Conservation (phyloP, 2,888 invertebrate genomes). For the Drosophila mettleri region DNA sequence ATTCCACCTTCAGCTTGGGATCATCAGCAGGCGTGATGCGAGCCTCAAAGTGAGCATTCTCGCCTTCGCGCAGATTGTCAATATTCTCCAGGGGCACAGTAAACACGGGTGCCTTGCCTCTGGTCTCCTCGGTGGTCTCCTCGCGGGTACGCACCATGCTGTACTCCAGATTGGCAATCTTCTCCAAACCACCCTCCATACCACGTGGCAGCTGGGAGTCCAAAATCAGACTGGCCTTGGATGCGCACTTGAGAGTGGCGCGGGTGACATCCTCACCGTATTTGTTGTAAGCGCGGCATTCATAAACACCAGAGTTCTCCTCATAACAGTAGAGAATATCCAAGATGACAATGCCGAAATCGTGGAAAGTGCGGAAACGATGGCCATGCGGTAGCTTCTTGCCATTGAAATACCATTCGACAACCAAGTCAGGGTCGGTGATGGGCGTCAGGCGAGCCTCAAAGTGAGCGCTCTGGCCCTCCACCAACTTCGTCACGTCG, state of each 20-base stretch:
- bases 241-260: conserved; percentile 93
- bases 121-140: conserved; percentile 90
- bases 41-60: conserved; percentile 96
- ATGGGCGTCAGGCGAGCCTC: conserved; percentile 97
- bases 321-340: conserved; percentile 98
- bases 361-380: conserved; percentile 98
- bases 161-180: conserved; percentile 96
- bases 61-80: conserved; percentile 94
- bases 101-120: conserved; percentile 95
- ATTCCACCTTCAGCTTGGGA: conserved; percentile 95
- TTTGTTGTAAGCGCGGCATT: conserved; percentile 96
- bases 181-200: conserved; percentile 97
- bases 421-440: conserved; percentile 96
- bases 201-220: conserved; percentile 97
- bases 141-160: conserved; percentile 92
- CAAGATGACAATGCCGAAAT: conserved; percentile 97
- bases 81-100: conserved; percentile 95
- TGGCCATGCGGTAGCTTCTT: conserved; percentile 97
- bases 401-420: conserved; percentile 98
- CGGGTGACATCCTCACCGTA: conserved; percentile 94
- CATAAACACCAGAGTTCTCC: conserved; percentile 97
- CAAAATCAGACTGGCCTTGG: conserved; percentile 94
- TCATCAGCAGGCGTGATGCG: conserved; percentile 95
- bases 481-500: conserved; percentile 93
- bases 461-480: conserved; percentile 97